Evolutionary conservation across 2,797 vertebrate genomes (phyloP).

Genomic region (Clarias fuscus): DNA sequence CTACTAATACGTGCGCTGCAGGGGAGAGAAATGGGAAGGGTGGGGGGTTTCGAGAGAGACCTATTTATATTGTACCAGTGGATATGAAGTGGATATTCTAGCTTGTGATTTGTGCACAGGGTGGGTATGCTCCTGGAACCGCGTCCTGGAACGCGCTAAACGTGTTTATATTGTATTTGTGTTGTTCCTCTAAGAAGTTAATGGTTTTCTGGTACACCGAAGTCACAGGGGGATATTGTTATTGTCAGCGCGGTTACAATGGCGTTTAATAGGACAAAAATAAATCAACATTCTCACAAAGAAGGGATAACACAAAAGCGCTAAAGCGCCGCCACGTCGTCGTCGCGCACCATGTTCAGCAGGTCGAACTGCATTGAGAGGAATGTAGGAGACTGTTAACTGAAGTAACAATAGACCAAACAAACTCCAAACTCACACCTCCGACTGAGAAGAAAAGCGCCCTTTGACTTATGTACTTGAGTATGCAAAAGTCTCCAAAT

Average conservation of each 20-base stretch:
- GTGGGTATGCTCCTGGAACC: not conserved
- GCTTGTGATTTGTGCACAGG: not conserved
- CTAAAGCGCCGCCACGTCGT: not conserved
- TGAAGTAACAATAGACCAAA: not conserved
- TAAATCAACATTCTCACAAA: not conserved
- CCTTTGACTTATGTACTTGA: not conserved
- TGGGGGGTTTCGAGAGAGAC: conserved; percentile 14
- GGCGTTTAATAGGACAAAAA: not conserved
- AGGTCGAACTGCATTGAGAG: not conserved
- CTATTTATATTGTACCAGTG: conserved; percentile 34
- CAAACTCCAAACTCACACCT: not conserved
- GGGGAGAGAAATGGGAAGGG: conserved; percentile 27
- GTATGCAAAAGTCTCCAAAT: not conserved
- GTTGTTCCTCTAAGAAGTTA: not conserved
- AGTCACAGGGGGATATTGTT: not conserved
- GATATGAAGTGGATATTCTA: conserved; percentile 21
- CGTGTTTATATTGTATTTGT: not conserved
- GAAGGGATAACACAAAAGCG: not conserved
- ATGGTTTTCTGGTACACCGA: not conserved
- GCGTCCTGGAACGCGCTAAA: too few relatives aligned
- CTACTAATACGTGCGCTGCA: conserved; percentile 44
- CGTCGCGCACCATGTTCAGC: not conserved
- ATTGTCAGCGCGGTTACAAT: not conserved
- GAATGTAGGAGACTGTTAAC: not conserved
- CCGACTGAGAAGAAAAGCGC: not conserved